These are phyloP conservation scores for Melipona bicolor DNA, from an alignment of 2,888 invertebrate species.

Conservation along the genomic window DNA sequence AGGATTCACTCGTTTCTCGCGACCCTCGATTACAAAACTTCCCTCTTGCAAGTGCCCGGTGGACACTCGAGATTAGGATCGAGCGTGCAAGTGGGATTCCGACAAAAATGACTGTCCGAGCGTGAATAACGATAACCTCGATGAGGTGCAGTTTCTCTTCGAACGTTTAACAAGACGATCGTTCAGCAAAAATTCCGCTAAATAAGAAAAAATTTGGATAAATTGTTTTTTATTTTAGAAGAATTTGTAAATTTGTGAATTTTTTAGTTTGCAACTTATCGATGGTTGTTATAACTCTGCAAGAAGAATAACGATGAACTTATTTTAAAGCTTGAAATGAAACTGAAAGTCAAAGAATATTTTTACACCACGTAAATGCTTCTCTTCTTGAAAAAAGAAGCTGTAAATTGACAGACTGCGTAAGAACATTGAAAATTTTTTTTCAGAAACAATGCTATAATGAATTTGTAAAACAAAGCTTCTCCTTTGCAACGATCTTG, in stretches of 20 bases:
- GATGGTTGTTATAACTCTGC: neutral
- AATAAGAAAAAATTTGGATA: neutral
- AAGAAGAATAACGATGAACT: too few species aligned
- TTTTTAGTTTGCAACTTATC: neutral
- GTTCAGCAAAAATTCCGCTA: neutral
- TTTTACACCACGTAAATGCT: too few species aligned
- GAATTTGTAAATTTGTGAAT: neutral
- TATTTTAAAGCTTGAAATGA: too few species aligned
- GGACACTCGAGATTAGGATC: neutral
- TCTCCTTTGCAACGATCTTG: too few species aligned
- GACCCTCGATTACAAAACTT: neutral
- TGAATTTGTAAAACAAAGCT: too few species aligned
- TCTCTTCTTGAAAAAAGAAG: too few species aligned
- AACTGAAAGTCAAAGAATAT: too few species aligned
- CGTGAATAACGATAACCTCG: neutral
- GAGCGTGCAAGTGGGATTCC: neutral
- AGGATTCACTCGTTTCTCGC: constrained; percentile 20
- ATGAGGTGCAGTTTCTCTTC: neutral
- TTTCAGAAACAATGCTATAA: too few species aligned
- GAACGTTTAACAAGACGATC: neutral
- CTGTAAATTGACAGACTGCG: too few species aligned
- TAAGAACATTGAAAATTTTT: too few species aligned
- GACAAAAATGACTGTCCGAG: neutral
- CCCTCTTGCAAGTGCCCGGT: neutral
- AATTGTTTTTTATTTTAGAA: neutral